Percentiles rank a stretch among this genome's conserved stretches.
These are phyloP conservation scores for Sycophila sp. DNA, from an alignment of 1,140 invertebrate genomes.

Conservation along the genomic window DNA sequence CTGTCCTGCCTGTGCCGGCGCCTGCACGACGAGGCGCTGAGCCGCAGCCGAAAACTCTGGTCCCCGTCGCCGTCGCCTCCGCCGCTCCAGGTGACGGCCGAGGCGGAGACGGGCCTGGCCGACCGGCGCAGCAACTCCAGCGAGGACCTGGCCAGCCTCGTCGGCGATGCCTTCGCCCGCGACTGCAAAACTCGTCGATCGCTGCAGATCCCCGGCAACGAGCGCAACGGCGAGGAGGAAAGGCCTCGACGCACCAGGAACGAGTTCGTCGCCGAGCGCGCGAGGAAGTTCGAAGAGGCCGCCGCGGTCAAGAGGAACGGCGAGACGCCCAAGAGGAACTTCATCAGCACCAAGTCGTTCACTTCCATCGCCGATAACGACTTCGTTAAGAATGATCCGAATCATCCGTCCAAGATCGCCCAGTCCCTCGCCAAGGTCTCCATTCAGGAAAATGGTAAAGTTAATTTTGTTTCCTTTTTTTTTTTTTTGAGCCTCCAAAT, in stretches of 20 bases:
- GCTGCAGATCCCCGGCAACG: constrained; percentile 69
- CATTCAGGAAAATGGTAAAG: constrained; percentile 12
- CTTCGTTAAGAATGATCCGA: constrained; percentile 34
- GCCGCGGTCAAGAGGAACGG: not conserved
- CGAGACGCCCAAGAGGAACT: not conserved
- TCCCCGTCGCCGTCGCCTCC: not conserved
- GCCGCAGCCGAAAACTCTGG: not conserved
- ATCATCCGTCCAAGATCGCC: constrained; percentile 23
- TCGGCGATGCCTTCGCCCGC: constrained; percentile 38
- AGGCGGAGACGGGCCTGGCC: not conserved
- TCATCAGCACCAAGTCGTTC: not conserved
- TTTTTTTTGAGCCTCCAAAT: no score
- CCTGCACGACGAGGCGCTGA: constrained; percentile 52
- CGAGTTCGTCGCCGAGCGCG: constrained; percentile 18
- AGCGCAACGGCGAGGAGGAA: not conserved
- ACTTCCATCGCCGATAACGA: constrained; percentile 28
- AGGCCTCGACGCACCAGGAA: not conserved
- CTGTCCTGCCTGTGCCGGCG: constrained; percentile 61
- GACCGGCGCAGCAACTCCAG: constrained; percentile 57
- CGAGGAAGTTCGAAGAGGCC: constrained; percentile 13
- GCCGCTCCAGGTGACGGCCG: not conserved
- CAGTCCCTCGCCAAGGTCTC: constrained; percentile 10
- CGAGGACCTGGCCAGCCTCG: constrained; percentile 60
- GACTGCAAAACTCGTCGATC: constrained; percentile 68
- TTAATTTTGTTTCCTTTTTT: no score